Conservation (phyloP, 2,797 vertebrate genomes). For the Pogonophryne albipinna region DNA sequence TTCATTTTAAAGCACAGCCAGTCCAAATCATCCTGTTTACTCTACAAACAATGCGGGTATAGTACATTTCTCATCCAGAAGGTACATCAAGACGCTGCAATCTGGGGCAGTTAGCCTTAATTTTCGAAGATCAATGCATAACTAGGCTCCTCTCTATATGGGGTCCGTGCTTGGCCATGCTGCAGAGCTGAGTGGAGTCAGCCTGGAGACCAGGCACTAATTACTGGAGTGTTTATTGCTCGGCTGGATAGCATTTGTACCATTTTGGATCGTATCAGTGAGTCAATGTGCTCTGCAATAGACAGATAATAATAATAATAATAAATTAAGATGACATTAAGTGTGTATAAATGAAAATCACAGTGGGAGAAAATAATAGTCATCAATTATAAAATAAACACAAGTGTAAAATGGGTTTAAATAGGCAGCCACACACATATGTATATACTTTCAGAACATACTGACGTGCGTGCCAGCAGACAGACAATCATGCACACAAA, state of each 20-base stretch:
- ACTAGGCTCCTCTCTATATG: slow-evolving; percentile 82
- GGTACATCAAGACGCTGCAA: slow-evolving; percentile 81
- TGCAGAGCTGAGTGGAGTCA: slow-evolving; percentile 74
- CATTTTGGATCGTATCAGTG: slow-evolving; percentile 72
- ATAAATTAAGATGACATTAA: slow-evolving; percentile 57
- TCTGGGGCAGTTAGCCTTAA: slow-evolving; percentile 83
- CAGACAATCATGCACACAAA: slow-evolving; percentile 40
- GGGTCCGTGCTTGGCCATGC: slow-evolving; percentile 77
- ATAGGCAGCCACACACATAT: slow-evolving; percentile 5
- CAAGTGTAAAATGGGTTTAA: slow-evolving; percentile 9
- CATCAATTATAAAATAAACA: slow-evolving; percentile 48
- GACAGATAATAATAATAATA: slow-evolving; percentile 62
- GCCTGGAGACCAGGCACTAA: slow-evolving; percentile 78
- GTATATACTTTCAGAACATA: slow-evolving; percentile 22
- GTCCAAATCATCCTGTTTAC: slow-evolving; percentile 77
- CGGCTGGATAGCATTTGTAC: slow-evolving; percentile 80
- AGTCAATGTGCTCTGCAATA: slow-evolving; percentile 52
- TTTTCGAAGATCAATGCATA: slow-evolving; percentile 84
- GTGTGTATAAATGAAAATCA: slow-evolving; percentile 46
- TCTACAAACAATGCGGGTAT: slow-evolving; percentile 66
- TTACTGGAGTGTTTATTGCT: slow-evolving; percentile 81
- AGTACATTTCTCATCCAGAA: slow-evolving; percentile 77
- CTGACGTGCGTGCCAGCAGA: slow-evolving; percentile 31
- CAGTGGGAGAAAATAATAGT: slow-evolving; percentile 30
- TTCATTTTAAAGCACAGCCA: slow-evolving; percentile 77